Evolutionary conservation across 2,888 invertebrate species (phyloP), one percentile per base, ranked within the genome.

Genomic region (Plebejus argus): DNA sequence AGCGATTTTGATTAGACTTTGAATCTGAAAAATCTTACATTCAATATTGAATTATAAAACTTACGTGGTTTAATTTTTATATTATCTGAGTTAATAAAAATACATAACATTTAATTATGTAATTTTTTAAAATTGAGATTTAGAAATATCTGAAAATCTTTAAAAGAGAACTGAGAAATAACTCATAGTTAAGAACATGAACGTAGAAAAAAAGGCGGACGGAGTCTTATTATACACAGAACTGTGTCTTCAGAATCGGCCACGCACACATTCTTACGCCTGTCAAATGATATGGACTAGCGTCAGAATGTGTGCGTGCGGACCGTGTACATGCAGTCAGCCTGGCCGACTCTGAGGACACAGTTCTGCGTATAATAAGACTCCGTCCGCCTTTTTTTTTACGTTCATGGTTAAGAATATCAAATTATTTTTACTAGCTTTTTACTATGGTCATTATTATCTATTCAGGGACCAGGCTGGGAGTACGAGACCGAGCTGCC

Each of bases 401-500:
- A n/a, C n/a, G n/a, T n/a, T 49, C 5, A 18, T 53, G 1, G 18
- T 4, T 18, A 53, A 5, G 12, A 53, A 18, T 53, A 53, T 18
- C 18, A 53, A 53, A 15, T 18, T 53, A 18, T 18, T 53, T 53
- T 1, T 18, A 53, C 5, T 5, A 53, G 18, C 53, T 53, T 53
- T 53, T 18, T 53, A 18, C 4, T 18, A 53, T 18, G 53, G 53
- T 18, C 18, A 18, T 33, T 33, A 15, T 20, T 28, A 45, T 78
- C 18, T 75, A 39, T 70, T 1, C 76, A 98, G 98, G 99, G 99
- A 53, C 98, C 98, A 78, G 98, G 97, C 75, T 99, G 99, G 99
- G 97, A 97, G 86, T 99, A 98, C 90, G 97, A 98, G 91, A 98
- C 98, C 1, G 96, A 97, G 86, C 94, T 99, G 83, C 99, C 99